Evolutionary conservation across 2,113 vertebrate genomes (phyloP).

Genomic region (Megalops atlanticus): DNA sequence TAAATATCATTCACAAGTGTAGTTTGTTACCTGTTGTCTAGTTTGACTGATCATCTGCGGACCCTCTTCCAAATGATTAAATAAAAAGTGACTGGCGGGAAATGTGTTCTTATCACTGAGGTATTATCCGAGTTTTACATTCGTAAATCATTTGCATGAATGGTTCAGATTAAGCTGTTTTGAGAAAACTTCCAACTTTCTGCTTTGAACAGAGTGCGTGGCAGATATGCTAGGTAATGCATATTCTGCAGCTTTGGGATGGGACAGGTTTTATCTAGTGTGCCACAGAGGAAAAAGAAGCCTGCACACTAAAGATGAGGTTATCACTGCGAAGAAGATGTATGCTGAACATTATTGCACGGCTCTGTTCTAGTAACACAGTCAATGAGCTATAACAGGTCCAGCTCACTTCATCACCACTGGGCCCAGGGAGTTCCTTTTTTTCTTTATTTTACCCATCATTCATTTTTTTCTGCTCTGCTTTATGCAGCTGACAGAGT

Average conservation of each 20-base stretch:
- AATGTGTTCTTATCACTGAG: too few relatives aligned
- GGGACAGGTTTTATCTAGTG: not conserved
- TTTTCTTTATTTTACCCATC: constrained; percentile 6
- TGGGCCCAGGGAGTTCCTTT: not conserved
- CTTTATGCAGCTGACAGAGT: not conserved
- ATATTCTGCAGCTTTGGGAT: not conserved
- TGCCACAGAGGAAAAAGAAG: not conserved
- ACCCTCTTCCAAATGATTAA: too few relatives aligned
- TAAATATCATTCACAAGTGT: too few relatives aligned
- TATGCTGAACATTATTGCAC: not conserved
- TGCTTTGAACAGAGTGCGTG: not conserved
- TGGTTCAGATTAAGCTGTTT: not conserved
- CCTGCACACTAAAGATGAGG: not conserved
- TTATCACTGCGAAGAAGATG: not conserved
- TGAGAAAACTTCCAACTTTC: not conserved
- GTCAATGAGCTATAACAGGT: constrained; percentile 9
- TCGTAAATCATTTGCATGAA: too few relatives aligned
- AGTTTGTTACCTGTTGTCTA: too few relatives aligned
- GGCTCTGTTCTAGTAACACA: constrained; percentile 9
- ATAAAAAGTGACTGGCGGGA: too few relatives aligned
- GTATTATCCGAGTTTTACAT: too few relatives aligned
- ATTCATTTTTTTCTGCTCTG: not conserved
- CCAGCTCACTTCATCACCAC: constrained; percentile 6
- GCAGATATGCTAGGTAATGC: not conserved
- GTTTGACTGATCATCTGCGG: too few relatives aligned